Evolutionary conservation across 2,888 invertebrate genomes (phyloP).

Genomic region (Mimachlamys varia): DNA sequence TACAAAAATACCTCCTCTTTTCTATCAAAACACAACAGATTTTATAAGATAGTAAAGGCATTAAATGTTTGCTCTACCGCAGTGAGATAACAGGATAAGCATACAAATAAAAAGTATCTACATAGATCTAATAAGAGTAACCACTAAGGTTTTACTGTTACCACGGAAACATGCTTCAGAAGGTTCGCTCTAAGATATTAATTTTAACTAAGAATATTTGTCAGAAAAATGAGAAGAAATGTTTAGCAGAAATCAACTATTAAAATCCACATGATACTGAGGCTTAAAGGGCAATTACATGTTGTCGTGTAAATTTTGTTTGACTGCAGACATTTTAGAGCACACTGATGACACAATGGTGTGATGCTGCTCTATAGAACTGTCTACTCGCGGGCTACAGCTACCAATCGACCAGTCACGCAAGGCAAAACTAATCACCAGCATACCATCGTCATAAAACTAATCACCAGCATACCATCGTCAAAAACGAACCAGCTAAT

Average conservation of each 20-base stretch:
- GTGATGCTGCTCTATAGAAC: background rate
- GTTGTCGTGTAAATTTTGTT: background rate
- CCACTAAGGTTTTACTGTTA: background rate
- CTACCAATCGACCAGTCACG: background rate
- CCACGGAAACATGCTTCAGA: background rate
- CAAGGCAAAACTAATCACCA: slow-evolving; percentile 13
- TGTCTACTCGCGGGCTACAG: background rate
- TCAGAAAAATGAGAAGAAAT: background rate
- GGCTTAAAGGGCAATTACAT: background rate
- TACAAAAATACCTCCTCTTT: background rate
- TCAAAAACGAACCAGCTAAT: background rate
- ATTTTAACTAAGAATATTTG: slow-evolving; percentile 7
- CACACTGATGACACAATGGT: background rate
- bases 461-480: slow-evolving; percentile 17
- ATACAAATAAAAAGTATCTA: background rate
- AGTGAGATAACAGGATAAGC: background rate
- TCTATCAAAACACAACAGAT: background rate
- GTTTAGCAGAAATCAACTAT: slow-evolving; percentile 25
- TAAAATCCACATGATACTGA: slow-evolving; percentile 31
- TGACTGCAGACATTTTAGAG: background rate
- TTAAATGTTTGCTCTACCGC: background rate
- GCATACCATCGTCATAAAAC: background rate
- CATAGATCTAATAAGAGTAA: background rate
- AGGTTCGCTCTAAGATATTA: background rate
- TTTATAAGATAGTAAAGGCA: background rate